Conservation (phyloP, 2,888 invertebrate species). For the Alitta virens region DNA sequence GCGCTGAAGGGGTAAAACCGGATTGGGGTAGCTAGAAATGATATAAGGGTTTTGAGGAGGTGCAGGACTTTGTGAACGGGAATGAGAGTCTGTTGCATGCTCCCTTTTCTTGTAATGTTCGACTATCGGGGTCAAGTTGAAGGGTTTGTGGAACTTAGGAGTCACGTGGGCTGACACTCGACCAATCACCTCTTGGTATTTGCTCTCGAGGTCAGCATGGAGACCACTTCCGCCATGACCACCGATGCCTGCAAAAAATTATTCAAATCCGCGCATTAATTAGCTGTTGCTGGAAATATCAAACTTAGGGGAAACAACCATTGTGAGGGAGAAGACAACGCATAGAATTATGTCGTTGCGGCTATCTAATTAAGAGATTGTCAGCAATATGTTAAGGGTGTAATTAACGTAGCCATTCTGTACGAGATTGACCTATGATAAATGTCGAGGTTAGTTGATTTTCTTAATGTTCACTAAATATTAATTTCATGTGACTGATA, state of each 20-base stretch:
- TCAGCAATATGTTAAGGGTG: too few species aligned
- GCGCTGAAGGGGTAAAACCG: not conserved
- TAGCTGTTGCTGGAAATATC: too few species aligned
- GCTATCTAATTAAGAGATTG: too few species aligned
- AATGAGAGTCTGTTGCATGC: not conserved
- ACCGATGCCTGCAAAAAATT: conserved; percentile 47
- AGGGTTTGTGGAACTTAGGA: conserved; percentile 26
- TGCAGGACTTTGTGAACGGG: not conserved
- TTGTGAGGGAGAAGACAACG: too few species aligned
- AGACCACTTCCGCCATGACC: conserved; percentile 56
- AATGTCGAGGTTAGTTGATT: too few species aligned
- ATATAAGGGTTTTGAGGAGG: not conserved
- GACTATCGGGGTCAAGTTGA: not conserved
- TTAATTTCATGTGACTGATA: not conserved
- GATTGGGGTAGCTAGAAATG: too few species aligned
- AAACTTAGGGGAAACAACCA: too few species aligned
- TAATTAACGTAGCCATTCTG: too few species aligned
- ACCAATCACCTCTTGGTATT: conserved; percentile 51
- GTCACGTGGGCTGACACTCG: conserved; percentile 41
- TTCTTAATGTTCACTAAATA: too few species aligned
- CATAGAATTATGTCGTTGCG: too few species aligned
- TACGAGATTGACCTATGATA: too few species aligned
- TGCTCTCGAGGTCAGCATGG: conserved; percentile 51
- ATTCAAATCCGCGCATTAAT: too few species aligned
- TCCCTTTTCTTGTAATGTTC: not conserved